Base-by-base conservation (phyloP, 2,113 vertebrate species). In the Pyrgilauda ruficollis region DNA sequence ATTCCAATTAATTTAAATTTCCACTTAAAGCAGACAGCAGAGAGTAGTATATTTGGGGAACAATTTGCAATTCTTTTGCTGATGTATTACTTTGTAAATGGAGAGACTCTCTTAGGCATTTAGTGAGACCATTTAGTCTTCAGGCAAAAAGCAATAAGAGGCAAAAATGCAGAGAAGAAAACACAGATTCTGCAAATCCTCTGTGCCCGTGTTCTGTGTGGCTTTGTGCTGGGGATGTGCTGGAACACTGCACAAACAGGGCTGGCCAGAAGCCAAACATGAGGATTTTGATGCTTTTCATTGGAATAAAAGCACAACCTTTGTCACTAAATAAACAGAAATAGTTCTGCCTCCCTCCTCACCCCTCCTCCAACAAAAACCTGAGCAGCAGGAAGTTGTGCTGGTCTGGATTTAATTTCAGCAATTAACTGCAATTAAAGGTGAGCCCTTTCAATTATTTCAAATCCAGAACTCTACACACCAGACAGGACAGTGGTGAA, bases 1-100 rank as follows among this genome's bases (percentile, higher is more conserved):
- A 87, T 92, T 96, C 31, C 31, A 87, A 90, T 94, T 95, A 92
- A 93, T 95, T 96, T 93, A 75, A 67, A 92, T 94, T 95, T 94
- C 85, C 50, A 59, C 82, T 93, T 76, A 55, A 87, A 74, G 46
- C 70, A 69, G 82, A 72, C 58, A 67, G 31, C 27, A 94, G 78
- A 73, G 53, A 88, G 61, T 73, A 91, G 53, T 72, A 93, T 59
- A 76, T 90, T 95, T 90, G 58, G 67, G 46, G 63, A 96, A 79
- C 62, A 83, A 80, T 92, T 92, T 94, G 63, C 79, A 88, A 39
- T 88, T 89, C 76, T 90, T 93, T 86, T 95, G 35, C 79, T 93
- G 83, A 92, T 93, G 33, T 67, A 83, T 94, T 91, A 66, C 67
- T 76, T 90, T 85, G 67, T 77, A 90, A 95, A 93, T 79, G 46